Percentiles rank a stretch among this genome's conserved stretches.
Evolutionary conservation across 2,888 invertebrate species (phyloP).

Genomic region (Entomobrya proxima): DNA sequence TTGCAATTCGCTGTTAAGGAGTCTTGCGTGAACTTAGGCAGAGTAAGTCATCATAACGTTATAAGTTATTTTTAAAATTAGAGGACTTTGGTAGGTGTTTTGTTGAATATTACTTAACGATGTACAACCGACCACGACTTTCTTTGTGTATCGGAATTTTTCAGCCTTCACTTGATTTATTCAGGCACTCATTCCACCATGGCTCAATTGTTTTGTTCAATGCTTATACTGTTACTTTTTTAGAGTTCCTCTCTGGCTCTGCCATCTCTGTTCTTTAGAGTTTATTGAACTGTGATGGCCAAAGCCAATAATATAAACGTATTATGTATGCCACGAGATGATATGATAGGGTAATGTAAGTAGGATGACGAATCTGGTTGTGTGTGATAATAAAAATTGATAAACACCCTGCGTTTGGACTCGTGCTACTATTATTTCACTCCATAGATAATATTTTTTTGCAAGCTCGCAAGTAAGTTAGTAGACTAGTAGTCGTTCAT

Average conservation of each 20-base stretch:
- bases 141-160: conserved; percentile 43
- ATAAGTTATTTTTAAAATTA: too few relatives aligned
- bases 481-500: too few relatives aligned
- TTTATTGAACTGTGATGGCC: conserved; percentile 59
- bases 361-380: conserved; percentile 14
- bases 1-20: too few relatives aligned
- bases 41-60: too few relatives aligned
- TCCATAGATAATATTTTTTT: too few relatives aligned
- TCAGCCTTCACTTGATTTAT: conserved; percentile 50
- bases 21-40: too few relatives aligned
- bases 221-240: conserved; percentile 19
- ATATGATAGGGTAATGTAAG: background rate
- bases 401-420: conserved; percentile 2
- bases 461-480: too few relatives aligned
- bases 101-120: background rate
- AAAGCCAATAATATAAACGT: conserved; percentile 7
- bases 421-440: conserved; percentile 17
- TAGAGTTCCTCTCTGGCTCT: background rate
- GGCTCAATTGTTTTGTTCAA: conserved; percentile 39
- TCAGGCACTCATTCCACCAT: conserved; percentile 26
- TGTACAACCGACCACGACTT: background rate
- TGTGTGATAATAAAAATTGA: conserved; percentile 18
- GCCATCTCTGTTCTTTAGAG: background rate
- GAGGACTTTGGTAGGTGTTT: too few relatives aligned
- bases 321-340: conserved; percentile 27